Percentiles rank a stretch among this genome's conserved stretches.
Evolutionary conservation across 2,888 invertebrate genomes (phyloP).

Genomic region (Harmothoe impar): DNA sequence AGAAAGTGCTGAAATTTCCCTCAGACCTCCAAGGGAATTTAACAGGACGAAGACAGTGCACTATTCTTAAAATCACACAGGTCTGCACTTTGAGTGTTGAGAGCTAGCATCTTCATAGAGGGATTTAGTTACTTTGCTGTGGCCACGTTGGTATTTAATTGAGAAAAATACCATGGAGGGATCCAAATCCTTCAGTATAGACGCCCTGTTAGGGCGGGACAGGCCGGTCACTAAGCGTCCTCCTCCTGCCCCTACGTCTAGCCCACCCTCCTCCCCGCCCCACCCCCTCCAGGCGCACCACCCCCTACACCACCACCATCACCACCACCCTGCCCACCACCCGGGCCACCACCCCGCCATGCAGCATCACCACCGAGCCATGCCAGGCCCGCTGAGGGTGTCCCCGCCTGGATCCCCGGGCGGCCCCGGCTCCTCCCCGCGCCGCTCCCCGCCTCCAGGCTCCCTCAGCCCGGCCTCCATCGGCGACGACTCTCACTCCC

Average conservation of each 20-base stretch:
- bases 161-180: constrained; percentile 76
- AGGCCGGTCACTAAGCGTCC: background rate
- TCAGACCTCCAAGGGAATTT: too few relatives aligned
- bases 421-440: constrained; percentile 42
- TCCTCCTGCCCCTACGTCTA: background rate
- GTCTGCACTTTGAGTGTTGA: too few relatives aligned
- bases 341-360: constrained; percentile 71
- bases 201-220: constrained; percentile 90
- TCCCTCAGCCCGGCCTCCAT: constrained; percentile 76
- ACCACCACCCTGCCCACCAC: constrained; percentile 1
- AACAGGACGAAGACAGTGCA: too few relatives aligned
- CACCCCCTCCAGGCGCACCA: background rate
- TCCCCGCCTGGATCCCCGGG: constrained; percentile 20
- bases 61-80: too few relatives aligned
- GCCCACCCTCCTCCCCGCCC: constrained; percentile 24
- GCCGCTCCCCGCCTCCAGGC: constrained; percentile 66
- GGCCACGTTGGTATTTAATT: too few relatives aligned
- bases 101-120: too few relatives aligned
- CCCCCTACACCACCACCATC: background rate
- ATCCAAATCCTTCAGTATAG: constrained; percentile 93
- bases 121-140: too few relatives aligned
- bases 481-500: constrained; percentile 68
- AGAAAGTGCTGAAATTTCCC: too few relatives aligned
- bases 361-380: constrained; percentile 37
- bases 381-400: background rate